Evolutionary conservation across 2,113 vertebrate genomes (phyloP), one percentile per base, ranked within the genome.

Genomic region (Amphiprion ocellaris): DNA sequence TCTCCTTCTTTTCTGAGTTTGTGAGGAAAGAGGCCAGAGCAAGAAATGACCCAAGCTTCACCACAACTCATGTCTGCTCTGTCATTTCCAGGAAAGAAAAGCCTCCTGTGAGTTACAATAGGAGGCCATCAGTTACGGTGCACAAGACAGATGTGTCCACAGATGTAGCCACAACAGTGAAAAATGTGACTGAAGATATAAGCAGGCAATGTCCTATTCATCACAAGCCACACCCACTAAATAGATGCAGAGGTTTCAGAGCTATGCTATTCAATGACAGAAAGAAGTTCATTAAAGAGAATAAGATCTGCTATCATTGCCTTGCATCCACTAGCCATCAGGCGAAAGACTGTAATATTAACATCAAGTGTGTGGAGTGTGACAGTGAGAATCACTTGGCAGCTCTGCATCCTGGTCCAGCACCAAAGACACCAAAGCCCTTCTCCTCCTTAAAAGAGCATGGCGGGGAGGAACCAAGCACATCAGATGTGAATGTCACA

Each of bases 21-120:
- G 63, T 82, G 8, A 63, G 8, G 10, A 0, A 24, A 5, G 12
- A 82, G 5, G 79, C 58, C 4, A 55, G 9, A 39, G 41, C 59
- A 6, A 70, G 58, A 17, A 82, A 82, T 64, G 71, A 82, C 50
- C 71, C 72, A 24, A 64, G 72, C 39, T 82, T 75, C 14, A 50
- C 52, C 62, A 66, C 24, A 66, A 9, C 39, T 47, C 4, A 30
- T 11, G 23, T 8, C 37, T 11, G 37, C 19, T 15, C 21, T 50
- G 30, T 4, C 2, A 30, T 3, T 30, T 4, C 4, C 44, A 61
- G 14, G 30, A 71, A 39, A 24, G 69, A 16, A 4, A 71, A 46
- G 12, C n/a, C 19, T 1, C 6, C 24, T 10, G 41, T 55, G 37
- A 71, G 59, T 8, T 59, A 73, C 30, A 53, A 21, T 14, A 21